Base-by-base conservation (phyloP, 2,797 vertebrate species). In the Rhinichthys osculus region DNA sequence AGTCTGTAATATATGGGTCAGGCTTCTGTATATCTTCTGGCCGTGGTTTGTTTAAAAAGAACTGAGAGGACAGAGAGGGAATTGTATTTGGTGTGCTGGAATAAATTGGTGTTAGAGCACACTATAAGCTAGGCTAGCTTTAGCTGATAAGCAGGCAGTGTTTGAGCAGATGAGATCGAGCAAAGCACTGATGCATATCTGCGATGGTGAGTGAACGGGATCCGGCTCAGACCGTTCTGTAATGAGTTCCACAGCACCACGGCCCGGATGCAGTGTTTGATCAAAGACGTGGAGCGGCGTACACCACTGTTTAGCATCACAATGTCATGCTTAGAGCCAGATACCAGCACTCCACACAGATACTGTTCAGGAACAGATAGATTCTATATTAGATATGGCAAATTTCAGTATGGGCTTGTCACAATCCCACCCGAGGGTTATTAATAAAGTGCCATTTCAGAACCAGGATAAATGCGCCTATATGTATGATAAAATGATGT, bases 161-260 rank as follows among this genome's bases (percentile, higher is more conserved):
- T 44, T 69, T 38, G 64, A 81, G 81, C 44, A 85, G 85, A 88
- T 88, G 78, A 77, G 81, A 86, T 86, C 30, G 50, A 83, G 73
- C 78, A 80, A 47, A 30, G 77, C 30, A 64, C 44, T 79, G 82
- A 89, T 86, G 87, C 85, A 57, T 88, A 85, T 88, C 83, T 84
- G 80, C 35, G 40, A 71, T 66, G 50, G 40, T 27, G 57, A 73
- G 59, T 57, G 70, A 66, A 57, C 67, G 47, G 64, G 81, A 83
- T 83, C 82, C 23, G 71, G 30, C 82, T 83, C 71, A 66, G 71
- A 64, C 40, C 5, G 3, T 0, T 8, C 71, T n/a, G 57, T 83
- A 83, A 83, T 83, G 82, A 76, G 17, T 47, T 82, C 67, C 72
- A 71, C 50, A 59, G 80, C 67, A 44, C 35, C 82, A 50, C 38